Percentiles rank a stretch among this genome's conserved stretches.
Conservation (phyloP, 2,797 vertebrate species). For the Macrochelys suwanniensis region DNA sequence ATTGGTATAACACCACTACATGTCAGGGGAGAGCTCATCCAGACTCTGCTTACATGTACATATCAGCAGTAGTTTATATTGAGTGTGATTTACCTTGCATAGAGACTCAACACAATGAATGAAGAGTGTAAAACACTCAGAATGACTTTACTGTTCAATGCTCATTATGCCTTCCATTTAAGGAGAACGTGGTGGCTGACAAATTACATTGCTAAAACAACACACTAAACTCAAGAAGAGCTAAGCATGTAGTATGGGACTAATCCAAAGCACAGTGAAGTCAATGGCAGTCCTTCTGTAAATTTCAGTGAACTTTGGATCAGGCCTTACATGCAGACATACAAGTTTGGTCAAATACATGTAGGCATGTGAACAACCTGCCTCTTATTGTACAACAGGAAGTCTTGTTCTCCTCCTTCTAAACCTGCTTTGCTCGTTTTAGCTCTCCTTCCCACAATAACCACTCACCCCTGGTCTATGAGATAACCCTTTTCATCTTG, state of each 20-base stretch:
- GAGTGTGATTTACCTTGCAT: not conserved
- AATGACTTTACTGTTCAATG: no score
- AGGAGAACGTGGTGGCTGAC: not conserved
- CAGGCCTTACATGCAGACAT: no score
- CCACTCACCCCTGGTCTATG: not conserved
- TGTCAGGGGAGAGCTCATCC: no score
- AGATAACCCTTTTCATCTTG: not conserved
- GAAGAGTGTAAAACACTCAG: not conserved
- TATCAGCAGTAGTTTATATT: not conserved
- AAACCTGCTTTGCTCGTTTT: not conserved
- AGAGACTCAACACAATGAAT: not conserved
- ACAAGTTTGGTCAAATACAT: not conserved
- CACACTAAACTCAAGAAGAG: not conserved
- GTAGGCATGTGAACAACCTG: not conserved
- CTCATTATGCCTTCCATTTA: not conserved
- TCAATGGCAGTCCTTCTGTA: no score
- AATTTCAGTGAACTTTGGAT: no score
- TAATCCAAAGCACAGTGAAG: no score
- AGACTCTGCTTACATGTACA: no score
- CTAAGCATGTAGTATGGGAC: not conserved
- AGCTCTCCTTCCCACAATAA: not conserved
- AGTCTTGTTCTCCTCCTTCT: not conserved
- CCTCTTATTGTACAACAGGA: not conserved
- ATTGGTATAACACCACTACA: no score
- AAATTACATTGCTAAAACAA: not conserved